Evolutionary conservation across 2,113 vertebrate species (phyloP).

Genomic region (Actenoides lindsayi): DNA sequence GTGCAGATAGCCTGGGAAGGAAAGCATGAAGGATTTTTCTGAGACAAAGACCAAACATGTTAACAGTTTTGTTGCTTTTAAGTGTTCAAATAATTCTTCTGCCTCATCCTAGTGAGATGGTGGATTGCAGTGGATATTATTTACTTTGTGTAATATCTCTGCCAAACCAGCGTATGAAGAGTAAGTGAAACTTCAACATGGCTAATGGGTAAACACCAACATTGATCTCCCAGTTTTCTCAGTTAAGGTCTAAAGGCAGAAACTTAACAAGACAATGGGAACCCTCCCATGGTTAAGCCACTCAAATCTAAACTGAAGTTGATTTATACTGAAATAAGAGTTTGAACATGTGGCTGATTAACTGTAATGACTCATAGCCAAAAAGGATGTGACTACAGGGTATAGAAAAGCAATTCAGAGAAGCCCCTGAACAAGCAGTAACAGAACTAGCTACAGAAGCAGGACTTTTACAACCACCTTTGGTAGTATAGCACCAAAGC

Average conservation of each 20-base stretch:
- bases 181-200: not conserved
- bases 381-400: not conserved
- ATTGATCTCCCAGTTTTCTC: not conserved
- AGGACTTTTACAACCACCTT: not conserved
- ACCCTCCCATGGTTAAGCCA: not conserved
- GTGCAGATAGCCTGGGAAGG: not conserved
- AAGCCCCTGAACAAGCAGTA: not conserved
- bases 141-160: not conserved
- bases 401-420: not conserved
- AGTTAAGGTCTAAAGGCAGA: not conserved
- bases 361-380: constrained; percentile 14
- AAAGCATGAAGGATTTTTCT: not conserved
- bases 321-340: not conserved
- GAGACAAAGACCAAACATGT: not conserved
- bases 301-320: constrained; percentile 8
- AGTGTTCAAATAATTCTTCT: not conserved
- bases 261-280: not conserved
- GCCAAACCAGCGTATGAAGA: not conserved
- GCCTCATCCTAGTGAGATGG: not conserved
- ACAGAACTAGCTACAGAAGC: not conserved
- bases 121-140: not conserved
- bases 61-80: not conserved
- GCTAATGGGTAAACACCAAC: not conserved
- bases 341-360: not conserved
- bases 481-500: not conserved